Base-by-base conservation (phyloP, 2,113 vertebrate species). In the Rhea americana region DNA sequence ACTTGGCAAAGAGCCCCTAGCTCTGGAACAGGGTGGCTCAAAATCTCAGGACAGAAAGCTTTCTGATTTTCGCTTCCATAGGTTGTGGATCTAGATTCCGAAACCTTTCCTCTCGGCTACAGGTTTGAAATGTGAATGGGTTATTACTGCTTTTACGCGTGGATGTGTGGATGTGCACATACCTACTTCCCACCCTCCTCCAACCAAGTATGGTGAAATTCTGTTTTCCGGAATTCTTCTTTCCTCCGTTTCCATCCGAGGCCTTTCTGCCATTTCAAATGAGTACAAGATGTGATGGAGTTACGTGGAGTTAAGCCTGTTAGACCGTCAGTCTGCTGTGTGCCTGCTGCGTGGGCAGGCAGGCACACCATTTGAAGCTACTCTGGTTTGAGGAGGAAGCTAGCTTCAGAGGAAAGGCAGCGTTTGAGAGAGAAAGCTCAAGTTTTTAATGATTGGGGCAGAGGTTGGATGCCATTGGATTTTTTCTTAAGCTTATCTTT, bases 401-500 rank as follows among this genome's bases (percentile, higher is more conserved):
- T 73, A 75, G 8, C 63, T 91, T 90, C 77, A 90, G 70, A 73
- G 25, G 59, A 75, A 55, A 21, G 15, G 20, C 41, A 70, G 62
- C 7, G 9, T 76, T 55, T 79, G 74, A 85, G 93, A 89, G 82
- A 59, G 35, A 73, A 66, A 93, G 43, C 37, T 77, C 37, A 11
- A 1, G 0, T 45, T 93, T 88, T 79, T 51, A 90, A 89, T 45
- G 19, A 6, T n/a, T 48, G 26, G 56, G 26, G 26, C 66, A 87
- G 74, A 91, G 39, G 62, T 63, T 90, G 76, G 35, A 66, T 67
- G 9, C 30, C 55, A 47, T 47, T 81, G 1, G 3, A 56, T 19
- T 76, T 94, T 93, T 86, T 79, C 48, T 90, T 90, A 35, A 53
- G 50, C 56, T 75, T 89, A 63, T 51, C 51, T 91, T 86, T 86